These are phyloP conservation scores for Clivina fossor DNA, from an alignment of 2,888 invertebrate genomes.

Conservation along the genomic window DNA sequence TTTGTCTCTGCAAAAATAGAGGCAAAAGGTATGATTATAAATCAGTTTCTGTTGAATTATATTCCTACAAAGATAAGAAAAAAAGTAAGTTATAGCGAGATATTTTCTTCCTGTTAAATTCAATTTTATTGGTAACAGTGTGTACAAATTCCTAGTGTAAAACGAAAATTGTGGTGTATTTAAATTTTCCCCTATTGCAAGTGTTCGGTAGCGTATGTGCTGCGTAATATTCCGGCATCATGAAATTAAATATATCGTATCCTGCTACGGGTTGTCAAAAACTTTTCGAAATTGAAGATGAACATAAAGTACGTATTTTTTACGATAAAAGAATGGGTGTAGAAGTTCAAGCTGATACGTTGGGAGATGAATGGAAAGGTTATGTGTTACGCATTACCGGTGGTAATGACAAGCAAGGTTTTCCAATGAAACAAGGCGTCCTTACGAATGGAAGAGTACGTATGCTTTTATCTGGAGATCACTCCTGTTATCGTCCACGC, in stretches of 20 bases:
- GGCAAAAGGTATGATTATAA: too few species aligned
- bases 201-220: too few species aligned
- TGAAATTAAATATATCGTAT: slow-evolving; percentile 92
- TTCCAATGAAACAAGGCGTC: slow-evolving; percentile 99
- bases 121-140: too few species aligned
- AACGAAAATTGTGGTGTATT: too few species aligned
- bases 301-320: slow-evolving; percentile 93
- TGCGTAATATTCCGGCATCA: too few species aligned
- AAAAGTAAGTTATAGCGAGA: too few species aligned
- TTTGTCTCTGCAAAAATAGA: too few species aligned
- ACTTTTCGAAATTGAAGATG: slow-evolving; percentile 94
- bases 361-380: slow-evolving; percentile 99
- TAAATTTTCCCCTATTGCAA: too few species aligned
- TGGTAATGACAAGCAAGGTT: slow-evolving; percentile 99
- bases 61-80: too few species aligned
- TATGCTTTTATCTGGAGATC: slow-evolving; percentile 87
- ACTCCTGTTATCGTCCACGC: slow-evolving; percentile 91
- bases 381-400: slow-evolving; percentile 93
- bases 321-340: slow-evolving; percentile 98
- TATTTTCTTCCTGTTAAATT: too few species aligned
- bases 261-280: slow-evolving; percentile 98
- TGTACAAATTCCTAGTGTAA: too few species aligned
- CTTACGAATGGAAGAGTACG: slow-evolving; percentile 93
- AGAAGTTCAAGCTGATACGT: slow-evolving; percentile 87
- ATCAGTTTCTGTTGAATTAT: too few species aligned